phyloP scores from a whole-genome alignment of 1,140 invertebrate genomes.

The Prorops nasuta region DNA sequence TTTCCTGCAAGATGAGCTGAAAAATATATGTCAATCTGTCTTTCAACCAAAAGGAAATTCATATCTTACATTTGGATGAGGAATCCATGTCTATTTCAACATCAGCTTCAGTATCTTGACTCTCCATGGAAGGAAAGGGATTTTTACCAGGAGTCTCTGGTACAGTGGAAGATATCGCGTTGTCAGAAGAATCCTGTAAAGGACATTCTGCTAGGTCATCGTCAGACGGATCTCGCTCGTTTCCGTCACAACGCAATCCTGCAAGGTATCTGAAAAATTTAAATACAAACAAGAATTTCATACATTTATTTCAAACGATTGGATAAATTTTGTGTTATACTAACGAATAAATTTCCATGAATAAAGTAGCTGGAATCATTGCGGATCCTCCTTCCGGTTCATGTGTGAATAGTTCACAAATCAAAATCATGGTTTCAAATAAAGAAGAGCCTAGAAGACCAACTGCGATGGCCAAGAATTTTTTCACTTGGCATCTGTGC shows the following conservation, averaged over 20 bases:
- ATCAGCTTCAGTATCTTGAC: conserved; percentile 44
- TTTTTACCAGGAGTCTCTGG: conserved; percentile 4
- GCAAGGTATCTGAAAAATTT: conserved; percentile 40
- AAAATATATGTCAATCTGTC: conserved; percentile 3
- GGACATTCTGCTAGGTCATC: conserved; percentile 23
- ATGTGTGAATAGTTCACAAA: conserved; percentile 79
- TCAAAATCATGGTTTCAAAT: conserved; percentile 71
- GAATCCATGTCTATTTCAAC: conserved; percentile 39
- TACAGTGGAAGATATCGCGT: not conserved
- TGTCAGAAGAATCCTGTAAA: conserved; percentile 7
- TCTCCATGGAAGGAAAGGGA: conserved; percentile 25
- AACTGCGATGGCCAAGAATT: conserved; percentile 47
- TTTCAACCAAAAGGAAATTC: conserved; percentile 18
- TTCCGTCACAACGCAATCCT: conserved; percentile 42
- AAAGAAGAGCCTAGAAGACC: conserved; percentile 46
- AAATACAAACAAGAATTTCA: not conserved
- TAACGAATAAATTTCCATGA: conserved; percentile 66
- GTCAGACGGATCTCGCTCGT: conserved; percentile 19
- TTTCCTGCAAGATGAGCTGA: conserved; percentile 8
- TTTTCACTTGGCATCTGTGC: conserved; percentile 47
- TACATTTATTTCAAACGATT: not conserved
- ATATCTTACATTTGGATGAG: conserved; percentile 31
- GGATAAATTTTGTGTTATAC: not conserved
- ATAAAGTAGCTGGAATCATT: conserved; percentile 70
- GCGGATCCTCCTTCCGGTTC: conserved; percentile 82